Conservation (phyloP, 2,888 invertebrate species). For the Pyrgus malvae region DNA sequence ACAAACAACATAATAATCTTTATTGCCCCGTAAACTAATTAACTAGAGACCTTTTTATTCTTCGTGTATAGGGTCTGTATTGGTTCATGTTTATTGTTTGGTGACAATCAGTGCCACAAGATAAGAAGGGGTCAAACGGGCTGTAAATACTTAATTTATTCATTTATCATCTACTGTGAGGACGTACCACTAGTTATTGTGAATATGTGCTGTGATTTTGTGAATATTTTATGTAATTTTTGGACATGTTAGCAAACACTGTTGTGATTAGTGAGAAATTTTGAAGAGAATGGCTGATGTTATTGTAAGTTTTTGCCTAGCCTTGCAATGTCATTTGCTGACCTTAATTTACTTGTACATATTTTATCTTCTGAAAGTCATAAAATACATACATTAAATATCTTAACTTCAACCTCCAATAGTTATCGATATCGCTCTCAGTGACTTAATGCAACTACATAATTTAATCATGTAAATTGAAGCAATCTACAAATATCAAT, state of each 20-base stretch:
- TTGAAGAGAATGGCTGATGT: slow-evolving; percentile 3
- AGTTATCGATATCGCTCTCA: no score
- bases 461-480: no score
- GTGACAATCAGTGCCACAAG: slow-evolving; percentile 14
- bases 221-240: background rate
- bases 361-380: no score
- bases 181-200: slow-evolving; percentile 3
- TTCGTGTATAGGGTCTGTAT: background rate
- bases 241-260: background rate
- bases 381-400: no score
- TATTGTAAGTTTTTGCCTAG: slow-evolving; percentile 1
- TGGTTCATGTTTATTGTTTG: slow-evolving; percentile 13
- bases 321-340: background rate
- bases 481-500: no score
- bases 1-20: background rate
- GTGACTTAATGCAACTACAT: no score
- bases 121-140: slow-evolving; percentile 17
- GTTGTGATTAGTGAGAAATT: background rate
- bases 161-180: slow-evolving; percentile 2
- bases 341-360: no score
- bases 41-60: background rate
- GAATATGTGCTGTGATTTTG: background rate
- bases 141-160: slow-evolving; percentile 9
- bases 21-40: slow-evolving; percentile 1
- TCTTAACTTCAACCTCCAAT: no score